Conservation (phyloP, 2,797 vertebrate genomes). For the Enteromius paludinosus region DNA sequence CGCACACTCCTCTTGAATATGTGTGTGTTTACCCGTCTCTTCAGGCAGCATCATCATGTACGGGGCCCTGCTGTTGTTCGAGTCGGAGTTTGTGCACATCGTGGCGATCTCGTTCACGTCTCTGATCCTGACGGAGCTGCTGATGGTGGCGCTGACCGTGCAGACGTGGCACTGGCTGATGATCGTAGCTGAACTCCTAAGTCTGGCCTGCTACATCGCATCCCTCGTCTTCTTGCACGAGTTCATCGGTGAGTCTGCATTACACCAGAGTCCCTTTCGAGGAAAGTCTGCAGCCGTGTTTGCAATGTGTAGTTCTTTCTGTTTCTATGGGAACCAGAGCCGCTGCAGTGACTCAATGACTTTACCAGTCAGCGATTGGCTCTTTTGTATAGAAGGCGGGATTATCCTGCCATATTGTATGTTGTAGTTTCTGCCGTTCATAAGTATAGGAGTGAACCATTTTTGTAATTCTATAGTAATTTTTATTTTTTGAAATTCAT, state of each 20-base stretch:
- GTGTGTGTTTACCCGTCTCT: slow-evolving; percentile 7
- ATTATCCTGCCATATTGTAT: too few species aligned
- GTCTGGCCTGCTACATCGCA: slow-evolving; percentile 92
- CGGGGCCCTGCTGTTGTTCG: slow-evolving; percentile 93
- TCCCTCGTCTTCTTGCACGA: slow-evolving; percentile 97
- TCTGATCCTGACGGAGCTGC: slow-evolving; percentile 95
- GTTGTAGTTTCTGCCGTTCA: too few species aligned
- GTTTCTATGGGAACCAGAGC: too few species aligned
- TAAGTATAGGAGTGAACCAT: too few species aligned
- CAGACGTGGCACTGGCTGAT: slow-evolving; percentile 99
- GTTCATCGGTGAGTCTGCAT: slow-evolving; percentile 87
- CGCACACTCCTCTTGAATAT: neutral
- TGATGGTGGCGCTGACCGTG: slow-evolving; percentile 97
- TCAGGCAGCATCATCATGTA: slow-evolving; percentile 99
- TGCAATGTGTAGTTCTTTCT: too few species aligned
- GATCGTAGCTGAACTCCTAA: slow-evolving; percentile 95
- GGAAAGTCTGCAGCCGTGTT: too few species aligned
- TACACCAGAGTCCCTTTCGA: too few species aligned
- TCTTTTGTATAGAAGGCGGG: too few species aligned
- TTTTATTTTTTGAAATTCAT: neutral
- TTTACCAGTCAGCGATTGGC: too few species aligned
- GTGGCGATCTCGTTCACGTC: slow-evolving; percentile 98
- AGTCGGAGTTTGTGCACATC: slow-evolving; percentile 97
- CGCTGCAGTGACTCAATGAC: too few species aligned
- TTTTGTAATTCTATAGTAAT: too few species aligned